Evolutionary conservation across 2,113 vertebrate species (phyloP), one percentile per base, ranked within the genome.

Genomic region (Nesoenas mayeri): DNA sequence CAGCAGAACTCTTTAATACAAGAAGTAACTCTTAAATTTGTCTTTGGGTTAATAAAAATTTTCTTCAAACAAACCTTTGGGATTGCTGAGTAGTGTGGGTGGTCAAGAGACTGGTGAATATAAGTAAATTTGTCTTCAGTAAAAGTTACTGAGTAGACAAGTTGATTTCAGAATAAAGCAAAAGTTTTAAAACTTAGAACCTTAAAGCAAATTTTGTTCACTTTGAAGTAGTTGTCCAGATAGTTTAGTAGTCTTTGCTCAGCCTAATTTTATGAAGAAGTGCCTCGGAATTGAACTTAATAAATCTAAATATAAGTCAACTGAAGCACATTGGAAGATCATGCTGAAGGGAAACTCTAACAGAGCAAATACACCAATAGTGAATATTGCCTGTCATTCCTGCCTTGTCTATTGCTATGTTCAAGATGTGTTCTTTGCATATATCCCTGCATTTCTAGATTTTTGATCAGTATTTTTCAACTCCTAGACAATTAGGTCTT

Each of bases 401-500:
- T 64, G 13, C 7, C 10, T 62, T 56, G 14, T 8, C 47, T 71
- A 48, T 60, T 48, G 32, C 8, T 81, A 7, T 29, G 10, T 18
- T 54, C 58, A 34, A 72, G 70, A 72, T 19, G 2, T 24, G 7
- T 24, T 58, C 2, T 40, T 65, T 71, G 8, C 16, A 36, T 11
- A 28, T 5, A 50, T 21, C 3, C 6, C 19, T 57, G 15, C 3
- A 58, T 65, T 51, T 53, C 40, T 70, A 74, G 15, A 64, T 67
- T 70, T 88, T 74, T 82, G 10, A 48, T 40, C 20, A 56, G 21
- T 42, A 12, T 44, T 85, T 95, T 92, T 95, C 61, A 89, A 11
- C 28, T 78, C 28, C 25, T n/a, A 80, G 9, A 53, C 9, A 57
- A 82, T 88, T 84, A 90, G 24, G 1, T 79, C n/a, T 94, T 87